Conservation (phyloP, 2,797 vertebrate genomes). For the Apogon talboti region DNA sequence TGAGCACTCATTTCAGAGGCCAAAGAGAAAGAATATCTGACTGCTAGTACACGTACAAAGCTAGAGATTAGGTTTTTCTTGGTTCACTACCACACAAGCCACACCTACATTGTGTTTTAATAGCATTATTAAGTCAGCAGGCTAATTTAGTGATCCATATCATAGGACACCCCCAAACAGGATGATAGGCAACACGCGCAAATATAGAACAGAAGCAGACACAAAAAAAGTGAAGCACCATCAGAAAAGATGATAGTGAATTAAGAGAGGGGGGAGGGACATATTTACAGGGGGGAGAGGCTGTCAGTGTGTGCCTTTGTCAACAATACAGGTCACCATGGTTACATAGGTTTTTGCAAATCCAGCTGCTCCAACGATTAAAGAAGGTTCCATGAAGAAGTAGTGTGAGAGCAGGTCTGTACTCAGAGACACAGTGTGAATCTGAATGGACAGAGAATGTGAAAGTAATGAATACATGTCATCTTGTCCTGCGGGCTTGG, state of each 20-base stretch:
- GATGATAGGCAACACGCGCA: slow-evolving; percentile 63
- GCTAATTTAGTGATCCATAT: slow-evolving; percentile 64
- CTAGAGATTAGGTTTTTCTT: slow-evolving; percentile 62
- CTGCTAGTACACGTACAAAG: slow-evolving; percentile 66
- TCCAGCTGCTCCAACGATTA: slow-evolving; percentile 71
- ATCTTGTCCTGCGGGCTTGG: slow-evolving; percentile 42
- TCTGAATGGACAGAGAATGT: slow-evolving; percentile 23
- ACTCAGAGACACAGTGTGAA: slow-evolving; percentile 27
- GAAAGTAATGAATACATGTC: slow-evolving; percentile 22
- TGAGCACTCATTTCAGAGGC: slow-evolving; percentile 34
- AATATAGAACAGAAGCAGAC: slow-evolving; percentile 65
- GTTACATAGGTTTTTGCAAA: slow-evolving; percentile 66
- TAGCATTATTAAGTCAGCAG: slow-evolving; percentile 62
- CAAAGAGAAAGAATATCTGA: slow-evolving; percentile 48
- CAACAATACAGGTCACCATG: slow-evolving; percentile 66
- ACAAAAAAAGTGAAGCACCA: slow-evolving; percentile 61
- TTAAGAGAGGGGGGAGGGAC: slow-evolving; percentile 20
- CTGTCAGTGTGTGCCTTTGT: slow-evolving; percentile 69
- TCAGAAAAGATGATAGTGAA: slow-evolving; percentile 57
- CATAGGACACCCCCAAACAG: slow-evolving; percentile 49
- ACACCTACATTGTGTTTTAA: slow-evolving; percentile 62
- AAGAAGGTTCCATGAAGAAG: slow-evolving; percentile 41
- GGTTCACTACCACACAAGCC: slow-evolving; percentile 73
- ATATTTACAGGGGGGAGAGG: slow-evolving; percentile 67
- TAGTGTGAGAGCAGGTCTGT: slow-evolving; percentile 47